Evolutionary conservation across 1,140 invertebrate species (phyloP), one percentile per base, ranked within the genome.

Genomic region (Pissodes strobi): DNA sequence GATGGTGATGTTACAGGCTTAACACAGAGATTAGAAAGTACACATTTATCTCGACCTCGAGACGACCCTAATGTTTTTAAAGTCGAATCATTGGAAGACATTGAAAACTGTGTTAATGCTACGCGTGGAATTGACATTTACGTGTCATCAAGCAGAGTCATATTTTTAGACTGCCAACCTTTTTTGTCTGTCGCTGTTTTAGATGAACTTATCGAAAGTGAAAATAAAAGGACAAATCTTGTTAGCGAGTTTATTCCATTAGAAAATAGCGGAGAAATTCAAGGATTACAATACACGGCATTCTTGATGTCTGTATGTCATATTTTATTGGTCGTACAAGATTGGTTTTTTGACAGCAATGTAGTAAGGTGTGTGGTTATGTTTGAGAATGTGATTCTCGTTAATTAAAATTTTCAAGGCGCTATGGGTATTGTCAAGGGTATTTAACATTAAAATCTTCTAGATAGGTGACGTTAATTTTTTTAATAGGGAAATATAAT

Each of bases 231-330:
- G 67, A 75, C 78, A 25, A 72, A 81, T 69, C 61, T 75, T 13
- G 69, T 75, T 3, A 76, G 79, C 52, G 87, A 89, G 66, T 87
- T 85, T 76, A 76, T 78, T 10, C 84, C 81, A 22, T 78, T 81
- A 17, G 88, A 90, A 75, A 86, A 84, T 65, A 84, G 84, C 72
- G 79, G 87, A 49, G 87, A 90, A 76, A 79, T 91, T 21, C 87
- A 90, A 66, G 88, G 88, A 12, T 77, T 95, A 15, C 92, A 96
- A 74, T 82, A 92, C 46, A 83, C 90, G 18, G 88, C 92, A 6
- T 93, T 93, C 76, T 76, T 96, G 19, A 86, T 95, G 78, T 89
- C 90, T 10, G 88, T 95, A n/a, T 95, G 93, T 74, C 93, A 97
- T 78, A 84, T 94, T 0, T 82, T 96, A 2, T 83, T 97, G 55